These are phyloP conservation scores for Malaclemys terrapin DNA, from an alignment of 2,113 vertebrate genomes.

Conservation along the genomic window DNA sequence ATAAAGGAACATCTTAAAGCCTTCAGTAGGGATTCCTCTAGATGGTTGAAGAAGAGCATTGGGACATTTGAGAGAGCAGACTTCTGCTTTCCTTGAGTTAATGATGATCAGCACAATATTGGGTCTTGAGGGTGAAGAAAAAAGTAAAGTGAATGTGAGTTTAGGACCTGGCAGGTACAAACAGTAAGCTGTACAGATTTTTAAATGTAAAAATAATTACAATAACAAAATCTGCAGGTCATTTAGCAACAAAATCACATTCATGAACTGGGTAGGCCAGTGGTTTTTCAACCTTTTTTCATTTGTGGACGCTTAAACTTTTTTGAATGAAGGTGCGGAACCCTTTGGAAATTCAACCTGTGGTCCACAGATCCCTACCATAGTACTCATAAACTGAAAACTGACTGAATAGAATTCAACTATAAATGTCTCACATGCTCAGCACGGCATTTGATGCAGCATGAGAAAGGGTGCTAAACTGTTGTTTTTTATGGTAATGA, in stretches of 20 bases:
- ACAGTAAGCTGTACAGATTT: not conserved
- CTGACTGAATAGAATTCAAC: not conserved
- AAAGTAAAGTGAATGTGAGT: not conserved
- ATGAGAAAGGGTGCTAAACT: not conserved
- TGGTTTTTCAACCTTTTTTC: not conserved
- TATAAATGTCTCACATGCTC: not conserved
- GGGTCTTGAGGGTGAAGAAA: not conserved
- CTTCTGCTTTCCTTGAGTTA: not conserved
- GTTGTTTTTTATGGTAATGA: not conserved
- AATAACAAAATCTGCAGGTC: not conserved
- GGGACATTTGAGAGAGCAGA: not conserved
- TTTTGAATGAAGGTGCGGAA: not conserved
- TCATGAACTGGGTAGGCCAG: not conserved
- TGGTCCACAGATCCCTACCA: not conserved
- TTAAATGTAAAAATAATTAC: not conserved
- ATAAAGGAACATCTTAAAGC: not conserved
- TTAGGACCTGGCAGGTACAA: not conserved
- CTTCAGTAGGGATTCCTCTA: not conserved
- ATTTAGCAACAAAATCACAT: not conserved
- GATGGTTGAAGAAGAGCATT: not conserved
- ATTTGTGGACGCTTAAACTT: not conserved
- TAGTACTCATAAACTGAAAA: not conserved
- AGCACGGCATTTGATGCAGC: not conserved
- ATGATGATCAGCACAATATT: not conserved
- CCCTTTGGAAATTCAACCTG: not conserved